Conservation (phyloP, 2,797 vertebrate genomes). For the Notolepis coatsorum region DNA sequence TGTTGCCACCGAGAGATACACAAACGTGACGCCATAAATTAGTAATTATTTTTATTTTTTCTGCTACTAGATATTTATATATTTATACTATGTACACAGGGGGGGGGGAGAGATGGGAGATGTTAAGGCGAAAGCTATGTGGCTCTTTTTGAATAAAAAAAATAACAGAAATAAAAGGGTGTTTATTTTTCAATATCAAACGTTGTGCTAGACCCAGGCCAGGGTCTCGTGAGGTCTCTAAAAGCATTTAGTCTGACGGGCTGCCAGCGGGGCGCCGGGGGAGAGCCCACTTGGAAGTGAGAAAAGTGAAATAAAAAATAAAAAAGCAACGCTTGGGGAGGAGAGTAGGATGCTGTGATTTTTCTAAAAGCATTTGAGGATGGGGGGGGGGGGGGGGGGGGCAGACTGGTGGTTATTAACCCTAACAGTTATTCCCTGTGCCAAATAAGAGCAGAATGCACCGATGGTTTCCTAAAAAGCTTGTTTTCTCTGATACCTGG, state of each 20-base stretch:
- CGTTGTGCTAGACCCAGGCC: slow-evolving; percentile 52
- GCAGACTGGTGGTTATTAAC: slow-evolving; percentile 42
- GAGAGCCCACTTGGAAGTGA: neutral
- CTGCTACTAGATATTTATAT: slow-evolving; percentile 84
- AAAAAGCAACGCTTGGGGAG: slow-evolving; percentile 43
- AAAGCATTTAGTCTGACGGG: slow-evolving; percentile 66
- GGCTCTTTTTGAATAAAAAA: slow-evolving; percentile 20
- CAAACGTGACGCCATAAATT: slow-evolving; percentile 83
- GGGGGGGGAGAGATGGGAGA: slow-evolving; percentile 53
- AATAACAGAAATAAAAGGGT: neutral
- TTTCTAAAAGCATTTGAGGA: slow-evolving; percentile 51
- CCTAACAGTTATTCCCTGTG: slow-evolving; percentile 41
- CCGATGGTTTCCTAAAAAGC: slow-evolving; percentile 48
- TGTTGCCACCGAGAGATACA: slow-evolving; percentile 78
- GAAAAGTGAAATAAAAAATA: neutral
- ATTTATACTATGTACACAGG: slow-evolving; percentile 82
- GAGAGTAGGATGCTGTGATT: slow-evolving; percentile 30
- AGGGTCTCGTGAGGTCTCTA: slow-evolving; percentile 36
- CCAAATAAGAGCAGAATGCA: slow-evolving; percentile 27
- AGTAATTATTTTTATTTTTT: slow-evolving; percentile 69
- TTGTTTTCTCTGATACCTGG: slow-evolving; percentile 25
- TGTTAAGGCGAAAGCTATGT: slow-evolving; percentile 70
- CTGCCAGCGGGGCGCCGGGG: slow-evolving; percentile 22
- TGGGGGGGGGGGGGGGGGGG: slow-evolving; percentile 31
- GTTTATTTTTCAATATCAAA: slow-evolving; percentile 41